Evolutionary conservation across 2,797 vertebrate species (phyloP).

Genomic region (Smutsia gigantea): DNA sequence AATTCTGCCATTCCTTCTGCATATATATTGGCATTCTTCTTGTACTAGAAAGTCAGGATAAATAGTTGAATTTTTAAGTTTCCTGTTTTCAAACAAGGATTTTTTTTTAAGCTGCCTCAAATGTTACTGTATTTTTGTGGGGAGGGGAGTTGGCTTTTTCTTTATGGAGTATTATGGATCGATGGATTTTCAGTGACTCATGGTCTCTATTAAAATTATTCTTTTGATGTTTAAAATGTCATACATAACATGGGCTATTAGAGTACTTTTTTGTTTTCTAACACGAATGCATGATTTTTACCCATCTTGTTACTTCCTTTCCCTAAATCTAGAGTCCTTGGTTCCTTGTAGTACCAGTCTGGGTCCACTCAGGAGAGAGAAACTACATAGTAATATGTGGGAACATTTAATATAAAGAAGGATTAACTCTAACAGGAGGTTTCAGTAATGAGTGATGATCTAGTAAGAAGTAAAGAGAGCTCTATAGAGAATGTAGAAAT

Average conservation of each 20-base stretch:
- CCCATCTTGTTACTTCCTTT: background rate
- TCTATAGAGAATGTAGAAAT: background rate
- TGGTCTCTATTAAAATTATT: background rate
- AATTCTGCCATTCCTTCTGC: no score
- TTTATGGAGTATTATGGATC: background rate
- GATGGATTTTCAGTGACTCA: background rate
- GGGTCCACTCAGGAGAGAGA: background rate
- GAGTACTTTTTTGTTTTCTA: conserved; percentile 15
- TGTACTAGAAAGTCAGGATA: background rate
- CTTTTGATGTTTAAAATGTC: conserved; percentile 7
- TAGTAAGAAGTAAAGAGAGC: conserved; percentile 14
- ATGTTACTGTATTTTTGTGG: background rate
- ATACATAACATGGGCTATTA: background rate
- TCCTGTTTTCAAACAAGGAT: no score
- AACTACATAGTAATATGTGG: background rate
- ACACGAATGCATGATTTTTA: background rate
- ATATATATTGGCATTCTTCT: background rate
- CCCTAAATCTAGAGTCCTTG: background rate
- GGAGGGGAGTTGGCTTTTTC: background rate
- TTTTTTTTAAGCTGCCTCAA: background rate
- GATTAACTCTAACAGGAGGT: background rate
- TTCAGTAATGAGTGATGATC: background rate
- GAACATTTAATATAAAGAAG: background rate
- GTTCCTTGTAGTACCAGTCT: background rate
- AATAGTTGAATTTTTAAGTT: no score